Evolutionary conservation across 2,888 invertebrate species (phyloP).

Genomic region (Chrysomela aeneicollis): DNA sequence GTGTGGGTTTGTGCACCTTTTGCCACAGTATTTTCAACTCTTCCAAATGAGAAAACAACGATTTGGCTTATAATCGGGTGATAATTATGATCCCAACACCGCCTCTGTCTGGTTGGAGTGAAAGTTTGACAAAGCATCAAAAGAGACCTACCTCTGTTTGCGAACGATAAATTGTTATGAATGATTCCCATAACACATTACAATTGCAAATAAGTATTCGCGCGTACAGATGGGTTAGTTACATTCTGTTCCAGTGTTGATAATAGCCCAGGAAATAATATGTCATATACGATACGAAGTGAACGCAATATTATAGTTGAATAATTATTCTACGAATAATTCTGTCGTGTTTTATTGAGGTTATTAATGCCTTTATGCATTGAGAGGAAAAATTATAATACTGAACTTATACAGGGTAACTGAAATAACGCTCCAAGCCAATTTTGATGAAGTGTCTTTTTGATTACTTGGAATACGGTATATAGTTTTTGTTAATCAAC

Average conservation of each 20-base stretch:
- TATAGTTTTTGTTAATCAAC: no score
- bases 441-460: no score
- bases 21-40: no score
- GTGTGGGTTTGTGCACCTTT: no score
- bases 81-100: not conserved
- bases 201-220: not conserved
- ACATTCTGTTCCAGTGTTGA: not conserved
- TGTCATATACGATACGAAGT: not conserved
- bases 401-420: no score
- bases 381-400: no score
- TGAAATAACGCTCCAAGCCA: no score
- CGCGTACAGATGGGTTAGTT: not conserved
- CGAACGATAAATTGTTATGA: not conserved
- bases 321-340: no score
- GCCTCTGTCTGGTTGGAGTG: not conserved
- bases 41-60: not conserved
- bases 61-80: not conserved
- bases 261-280: not conserved
- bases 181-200: slow-evolving; percentile 4
- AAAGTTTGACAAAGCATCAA: not conserved
- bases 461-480: no score
- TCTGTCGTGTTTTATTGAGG: no score
- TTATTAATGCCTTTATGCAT: no score
- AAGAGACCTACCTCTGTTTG: slow-evolving; percentile 1
- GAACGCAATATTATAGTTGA: no score